Base-by-base conservation (phyloP, 2,797 vertebrate species). In the Miichthys miiuy region DNA sequence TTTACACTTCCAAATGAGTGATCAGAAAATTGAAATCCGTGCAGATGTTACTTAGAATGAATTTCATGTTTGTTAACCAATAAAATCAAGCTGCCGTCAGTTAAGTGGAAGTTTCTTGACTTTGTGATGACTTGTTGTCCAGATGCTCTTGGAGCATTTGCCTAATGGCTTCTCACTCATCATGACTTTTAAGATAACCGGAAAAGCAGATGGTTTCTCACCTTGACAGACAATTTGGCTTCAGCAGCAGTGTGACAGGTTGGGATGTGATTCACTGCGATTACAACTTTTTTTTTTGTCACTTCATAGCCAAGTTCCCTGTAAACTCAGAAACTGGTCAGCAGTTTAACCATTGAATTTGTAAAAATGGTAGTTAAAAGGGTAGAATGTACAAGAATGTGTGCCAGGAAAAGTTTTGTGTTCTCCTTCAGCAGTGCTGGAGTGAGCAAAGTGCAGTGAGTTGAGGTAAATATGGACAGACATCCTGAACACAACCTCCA, bases 191-290 rank as follows among this genome's bases (percentile, higher is more conserved):
- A 79, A 81, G 75, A 72, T 75, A 70, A 77, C 67, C 80, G 50
- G 76, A 80, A 84, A 88, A 88, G 66, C 89, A 90, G 86, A 92
- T 91, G 89, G 87, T 75, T 76, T 87, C 85, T 91, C 86, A 87
- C 89, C 90, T 87, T 84, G 80, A 67, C 18, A 6, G 21, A 52
- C 61, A 81, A 77, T 88, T 85, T 84, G 76, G 84, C 68, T 60
- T 80, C 75, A 48, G 77, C 48, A 17, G 66, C 72, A 58, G 68
- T 47, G 65, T 67, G 83, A 81, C 80, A 82, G 58, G 66, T 71
- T 82, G 52, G 23, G 75, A 70, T 80, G 51, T 69, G 70, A 78
- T 87, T 86, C 68, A 71, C 65, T 72, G 8, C 55, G 47, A 69
- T 55, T 50, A 41, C 9, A 14, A 14, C 20, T 71, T 69, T 67